Evolutionary conservation across 2,888 invertebrate genomes (phyloP).

Genomic region (Anorthoa munda): DNA sequence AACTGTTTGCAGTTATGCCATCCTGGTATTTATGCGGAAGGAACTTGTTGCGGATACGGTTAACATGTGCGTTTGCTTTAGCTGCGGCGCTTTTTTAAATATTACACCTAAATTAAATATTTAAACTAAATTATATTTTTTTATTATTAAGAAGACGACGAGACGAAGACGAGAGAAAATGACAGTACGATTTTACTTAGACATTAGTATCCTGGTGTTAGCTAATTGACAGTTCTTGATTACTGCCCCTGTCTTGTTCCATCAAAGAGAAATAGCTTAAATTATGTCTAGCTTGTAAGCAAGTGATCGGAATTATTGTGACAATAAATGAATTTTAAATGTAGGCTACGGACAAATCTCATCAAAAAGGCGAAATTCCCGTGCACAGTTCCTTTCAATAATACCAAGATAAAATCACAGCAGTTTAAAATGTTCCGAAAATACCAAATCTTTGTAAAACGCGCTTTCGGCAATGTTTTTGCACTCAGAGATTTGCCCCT

Average conservation of each 20-base stretch:
- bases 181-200: no score
- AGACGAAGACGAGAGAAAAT: no score
- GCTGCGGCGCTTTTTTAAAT: no score
- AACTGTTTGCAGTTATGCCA: slow-evolving; percentile 20
- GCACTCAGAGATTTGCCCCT: slow-evolving; percentile 4
- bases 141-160: no score
- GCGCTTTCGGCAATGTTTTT: no score
- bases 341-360: slow-evolving; percentile 4
- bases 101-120: no score
- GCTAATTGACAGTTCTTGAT: background rate
- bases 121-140: no score
- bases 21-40: slow-evolving; percentile 41
- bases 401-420: background rate
- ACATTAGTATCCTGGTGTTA: no score
- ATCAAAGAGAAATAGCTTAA: background rate
- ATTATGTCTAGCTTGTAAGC: background rate
- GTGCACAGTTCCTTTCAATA: background rate
- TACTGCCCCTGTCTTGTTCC: background rate
- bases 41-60: slow-evolving; percentile 31
- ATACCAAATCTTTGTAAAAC: background rate
- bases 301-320: background rate
- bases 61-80: no score
- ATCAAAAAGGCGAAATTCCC: background rate
- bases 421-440: background rate
- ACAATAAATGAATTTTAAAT: background rate